These are phyloP conservation scores for Nymphalis urticae DNA, from an alignment of 2,888 invertebrate genomes.

Conservation along the genomic window DNA sequence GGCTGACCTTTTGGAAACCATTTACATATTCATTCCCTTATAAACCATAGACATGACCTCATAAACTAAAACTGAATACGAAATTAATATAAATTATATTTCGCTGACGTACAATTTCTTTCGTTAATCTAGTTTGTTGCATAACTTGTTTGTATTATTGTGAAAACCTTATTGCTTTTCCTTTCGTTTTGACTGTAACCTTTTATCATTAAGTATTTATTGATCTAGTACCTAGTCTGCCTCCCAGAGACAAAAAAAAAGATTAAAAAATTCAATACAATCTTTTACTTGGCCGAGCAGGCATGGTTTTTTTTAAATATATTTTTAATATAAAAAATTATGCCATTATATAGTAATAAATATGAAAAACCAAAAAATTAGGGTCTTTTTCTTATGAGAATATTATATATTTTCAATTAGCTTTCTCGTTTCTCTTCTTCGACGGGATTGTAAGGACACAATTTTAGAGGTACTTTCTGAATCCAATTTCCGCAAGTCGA, in stretches of 20 bases:
- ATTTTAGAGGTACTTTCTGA: slow-evolving; percentile 47
- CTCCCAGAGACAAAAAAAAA: no score
- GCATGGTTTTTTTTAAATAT: no score
- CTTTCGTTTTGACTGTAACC: no score
- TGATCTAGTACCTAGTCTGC: neutral
- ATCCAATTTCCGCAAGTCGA: slow-evolving; percentile 46
- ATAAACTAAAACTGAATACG: slow-evolving; percentile 29
- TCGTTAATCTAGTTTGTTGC: neutral
- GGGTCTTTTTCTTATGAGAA: neutral
- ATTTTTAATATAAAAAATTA: no score
- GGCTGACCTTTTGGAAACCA: slow-evolving; percentile 52
- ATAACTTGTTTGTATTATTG: neutral
- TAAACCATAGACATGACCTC: slow-evolving; percentile 20
- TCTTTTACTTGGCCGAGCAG: no score
- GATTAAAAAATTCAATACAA: no score
- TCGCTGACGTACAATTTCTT: neutral
- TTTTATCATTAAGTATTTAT: neutral
- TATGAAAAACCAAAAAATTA: neutral
- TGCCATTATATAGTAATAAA: no score
- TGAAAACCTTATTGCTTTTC: no score
- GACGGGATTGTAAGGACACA: slow-evolving; percentile 52
- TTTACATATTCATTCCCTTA: slow-evolving; percentile 35
- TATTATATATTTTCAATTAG: slow-evolving; percentile 5
- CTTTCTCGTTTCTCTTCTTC: slow-evolving; percentile 6
- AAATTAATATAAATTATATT: slow-evolving; percentile 3